Evolutionary conservation across 2,888 invertebrate genomes (phyloP).

Genomic region (Pollenia angustigena): DNA sequence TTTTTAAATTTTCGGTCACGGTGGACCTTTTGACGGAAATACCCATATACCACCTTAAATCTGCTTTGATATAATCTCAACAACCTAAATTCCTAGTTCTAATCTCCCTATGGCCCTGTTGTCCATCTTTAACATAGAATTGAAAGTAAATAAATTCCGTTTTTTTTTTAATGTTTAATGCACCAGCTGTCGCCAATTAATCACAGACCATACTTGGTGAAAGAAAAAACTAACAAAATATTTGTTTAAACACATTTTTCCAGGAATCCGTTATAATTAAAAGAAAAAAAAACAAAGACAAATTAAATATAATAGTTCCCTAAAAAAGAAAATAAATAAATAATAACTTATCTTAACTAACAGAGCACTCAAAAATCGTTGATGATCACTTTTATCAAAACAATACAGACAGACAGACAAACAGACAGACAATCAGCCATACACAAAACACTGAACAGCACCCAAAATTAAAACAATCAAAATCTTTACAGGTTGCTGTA

Average conservation of each 20-base stretch:
- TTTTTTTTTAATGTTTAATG: conserved; percentile 10
- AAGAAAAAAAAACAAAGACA: background rate
- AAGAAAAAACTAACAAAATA: conserved; percentile 18
- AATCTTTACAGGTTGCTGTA: conserved; percentile 38
- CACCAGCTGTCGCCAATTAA: conserved; percentile 56
- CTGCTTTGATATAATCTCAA: no score
- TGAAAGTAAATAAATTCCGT: conserved; percentile 38
- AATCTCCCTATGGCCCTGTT: background rate
- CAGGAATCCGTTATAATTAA: conserved; percentile 46
- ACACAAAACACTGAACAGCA: conserved; percentile 3
- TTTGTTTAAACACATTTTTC: conserved; percentile 37
- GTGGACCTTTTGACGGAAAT: no score
- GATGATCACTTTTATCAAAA: conserved; percentile 11
- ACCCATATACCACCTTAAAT: no score
- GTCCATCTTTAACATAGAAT: conserved; percentile 19
- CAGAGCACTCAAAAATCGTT: conserved; percentile 1
- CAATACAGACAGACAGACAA: background rate
- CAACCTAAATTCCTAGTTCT: background rate
- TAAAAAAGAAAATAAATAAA: conserved; percentile 6
- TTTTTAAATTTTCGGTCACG: no score
- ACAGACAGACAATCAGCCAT: background rate
- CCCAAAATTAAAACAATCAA: conserved; percentile 33
- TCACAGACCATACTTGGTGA: conserved; percentile 27
- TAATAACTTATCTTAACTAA: conserved; percentile 1
- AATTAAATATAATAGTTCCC: conserved; percentile 9